Evolutionary conservation across 2,797 vertebrate species (phyloP).

Genomic region (Poeciliopsis gracilis): DNA sequence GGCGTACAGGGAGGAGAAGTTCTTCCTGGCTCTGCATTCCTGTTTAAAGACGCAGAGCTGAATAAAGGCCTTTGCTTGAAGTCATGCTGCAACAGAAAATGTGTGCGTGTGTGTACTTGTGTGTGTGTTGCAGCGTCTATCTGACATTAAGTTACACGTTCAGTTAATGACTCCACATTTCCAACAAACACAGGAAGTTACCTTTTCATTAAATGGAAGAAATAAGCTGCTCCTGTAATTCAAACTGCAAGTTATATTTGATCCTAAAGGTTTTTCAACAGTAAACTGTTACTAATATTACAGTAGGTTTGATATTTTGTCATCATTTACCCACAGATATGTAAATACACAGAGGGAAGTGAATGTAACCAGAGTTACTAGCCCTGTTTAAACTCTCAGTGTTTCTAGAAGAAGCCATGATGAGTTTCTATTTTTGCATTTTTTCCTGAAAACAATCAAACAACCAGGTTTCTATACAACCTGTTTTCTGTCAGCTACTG

Average conservation of each 20-base stretch:
- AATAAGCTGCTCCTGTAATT: conserved; percentile 6
- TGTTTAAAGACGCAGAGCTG: conserved; percentile 55
- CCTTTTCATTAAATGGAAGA: conserved; percentile 4
- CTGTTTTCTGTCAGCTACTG: conserved; percentile 22
- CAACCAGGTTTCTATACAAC: conserved; percentile 8
- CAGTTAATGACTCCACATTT: conserved; percentile 22
- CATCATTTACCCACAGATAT: neutral
- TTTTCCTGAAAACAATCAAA: conserved; percentile 2
- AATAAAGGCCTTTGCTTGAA: conserved; percentile 17
- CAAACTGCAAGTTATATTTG: neutral
- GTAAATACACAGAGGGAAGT: neutral
- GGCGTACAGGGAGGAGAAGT: conserved; percentile 91
- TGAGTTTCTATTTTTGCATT: neutral
- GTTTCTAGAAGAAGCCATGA: conserved; percentile 6
- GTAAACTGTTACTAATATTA: neutral
- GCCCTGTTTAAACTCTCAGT: conserved; percentile 5
- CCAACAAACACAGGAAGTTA: conserved; percentile 15
- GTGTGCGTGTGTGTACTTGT: neutral
- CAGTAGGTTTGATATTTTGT: neutral
- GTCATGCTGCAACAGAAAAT: conserved; percentile 37
- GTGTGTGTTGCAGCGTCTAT: neutral
- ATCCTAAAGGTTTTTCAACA: neutral
- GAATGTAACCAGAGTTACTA: conserved; percentile 5
- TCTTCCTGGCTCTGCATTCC: conserved; percentile 89
- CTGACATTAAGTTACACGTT: conserved; percentile 37